Percentiles rank a stretch among this genome's conserved stretches.
phyloP scores from a whole-genome alignment of 2,888 invertebrate species.

The Melanostoma scalare region DNA sequence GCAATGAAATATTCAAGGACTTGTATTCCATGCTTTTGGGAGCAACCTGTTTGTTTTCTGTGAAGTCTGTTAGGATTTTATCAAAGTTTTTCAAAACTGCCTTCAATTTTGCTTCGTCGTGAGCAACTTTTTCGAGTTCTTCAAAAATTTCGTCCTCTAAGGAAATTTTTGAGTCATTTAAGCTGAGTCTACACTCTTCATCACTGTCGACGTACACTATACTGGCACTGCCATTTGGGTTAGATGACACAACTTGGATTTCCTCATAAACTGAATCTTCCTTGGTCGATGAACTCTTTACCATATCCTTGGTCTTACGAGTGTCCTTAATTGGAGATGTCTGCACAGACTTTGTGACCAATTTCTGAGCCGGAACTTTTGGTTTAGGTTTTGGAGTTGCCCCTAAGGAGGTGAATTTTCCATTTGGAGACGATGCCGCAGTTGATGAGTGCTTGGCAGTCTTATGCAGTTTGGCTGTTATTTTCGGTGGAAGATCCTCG shows the following conservation, averaged over 20 bases:
- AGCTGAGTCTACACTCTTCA: slow-evolving; percentile 78
- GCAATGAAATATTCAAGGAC: slow-evolving; percentile 60
- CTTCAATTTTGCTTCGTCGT: slow-evolving; percentile 82
- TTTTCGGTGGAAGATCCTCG: slow-evolving; percentile 80
- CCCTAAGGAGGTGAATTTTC: slow-evolving; percentile 61
- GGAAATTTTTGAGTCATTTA: slow-evolving; percentile 79
- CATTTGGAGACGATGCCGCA: slow-evolving; percentile 48
- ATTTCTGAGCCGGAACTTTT: slow-evolving; percentile 47
- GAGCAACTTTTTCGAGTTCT: slow-evolving; percentile 81
- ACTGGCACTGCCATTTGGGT: slow-evolving; percentile 69
- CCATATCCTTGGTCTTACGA: slow-evolving; percentile 56
- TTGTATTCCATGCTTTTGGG: slow-evolving; percentile 37
- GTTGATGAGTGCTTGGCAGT: slow-evolving; percentile 77
- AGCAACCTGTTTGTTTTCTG: slow-evolving; percentile 41
- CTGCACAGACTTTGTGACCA: slow-evolving; percentile 62
- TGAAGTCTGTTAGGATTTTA: slow-evolving; percentile 83
- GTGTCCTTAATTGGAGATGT: slow-evolving; percentile 58
- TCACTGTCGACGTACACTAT: slow-evolving; percentile 79
- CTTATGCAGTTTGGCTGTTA: slow-evolving; percentile 78
- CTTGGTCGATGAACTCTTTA: slow-evolving; percentile 52
- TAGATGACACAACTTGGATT: slow-evolving; percentile 65
- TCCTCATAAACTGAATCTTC: slow-evolving; percentile 63
- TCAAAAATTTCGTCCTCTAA: slow-evolving; percentile 82
- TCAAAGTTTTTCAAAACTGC: slow-evolving; percentile 84
- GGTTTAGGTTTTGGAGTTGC: slow-evolving; percentile 34